Evolutionary conservation across 2,888 invertebrate species (phyloP), one percentile per base, ranked within the genome.

Genomic region (Sphecodes monilicornis): DNA sequence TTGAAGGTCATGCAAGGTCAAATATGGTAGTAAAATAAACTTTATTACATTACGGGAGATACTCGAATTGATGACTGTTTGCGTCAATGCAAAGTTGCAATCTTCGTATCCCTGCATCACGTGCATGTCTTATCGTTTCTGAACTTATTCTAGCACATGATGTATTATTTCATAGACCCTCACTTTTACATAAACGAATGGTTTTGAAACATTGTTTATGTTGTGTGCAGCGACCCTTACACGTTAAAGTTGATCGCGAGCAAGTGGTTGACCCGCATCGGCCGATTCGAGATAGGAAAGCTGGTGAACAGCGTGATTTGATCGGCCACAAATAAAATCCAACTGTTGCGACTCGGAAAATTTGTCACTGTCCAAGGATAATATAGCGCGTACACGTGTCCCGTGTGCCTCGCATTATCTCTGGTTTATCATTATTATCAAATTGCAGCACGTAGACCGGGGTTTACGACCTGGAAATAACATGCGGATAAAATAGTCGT

Each of bases 281-380:
- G 3, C 11, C 32, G 32, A 64, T 1, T 16, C 6, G 66, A 50
- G n/a, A 54, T 2, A 41, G 1, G 10, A 29, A 78, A 29, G n/a
- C 26, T 16, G 4, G 39, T 1, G 26, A 32, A 64, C 1, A 29
- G 26, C 10, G 36, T 4, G 8, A 22, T 66, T 29, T 11, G 64
- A 69, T 80, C 32, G 32, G 18, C 22, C 36, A 26, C 46, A 29
- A 39, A 22, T 36, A 84, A 86, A 85, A 86, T 85, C 81, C 82
- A 82, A 83, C 84, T 86, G 66, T 70, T 81, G 68, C 78, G 85
- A 89, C 88, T 85, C 81, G 82, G 78, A 76, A 86, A 89, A 90
- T 89, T 85, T 87, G 86, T 89, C 80, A 72, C 64, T 80, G 66
- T 54, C 39, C 73, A 18, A 43, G 72, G 79, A 80, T 88, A 84